phyloP scores from a whole-genome alignment of 2,797 vertebrate species.

The Scolopax bukidnonensis region DNA sequence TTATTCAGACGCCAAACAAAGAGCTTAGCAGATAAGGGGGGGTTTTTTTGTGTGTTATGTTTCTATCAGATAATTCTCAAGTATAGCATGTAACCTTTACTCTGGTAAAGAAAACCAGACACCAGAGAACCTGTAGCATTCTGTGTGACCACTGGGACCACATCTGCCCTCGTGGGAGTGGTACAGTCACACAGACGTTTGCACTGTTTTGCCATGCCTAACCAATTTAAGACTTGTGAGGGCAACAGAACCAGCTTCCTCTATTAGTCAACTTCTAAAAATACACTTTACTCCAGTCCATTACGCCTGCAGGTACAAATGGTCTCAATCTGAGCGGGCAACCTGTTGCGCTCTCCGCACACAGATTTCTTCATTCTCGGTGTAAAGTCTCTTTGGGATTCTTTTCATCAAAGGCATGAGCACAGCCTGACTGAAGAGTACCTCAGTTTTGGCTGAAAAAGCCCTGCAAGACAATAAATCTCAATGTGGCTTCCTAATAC shows the following conservation, averaged over 20 bases:
- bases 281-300: background rate
- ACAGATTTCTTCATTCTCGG: background rate
- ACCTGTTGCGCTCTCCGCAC: background rate
- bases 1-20: background rate
- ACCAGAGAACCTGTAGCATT: background rate
- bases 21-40: background rate
- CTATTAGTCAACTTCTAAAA: background rate
- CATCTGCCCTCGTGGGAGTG: background rate
- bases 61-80: background rate
- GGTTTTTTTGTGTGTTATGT: background rate
- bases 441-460: rapidly evolving
- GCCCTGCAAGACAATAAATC: background rate
- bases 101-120: background rate
- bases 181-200: background rate
- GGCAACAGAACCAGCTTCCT: background rate
- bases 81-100: background rate
- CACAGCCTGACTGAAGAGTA: background rate
- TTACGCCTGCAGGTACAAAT: background rate
- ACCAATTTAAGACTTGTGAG: background rate
- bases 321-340: background rate
- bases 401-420: rapidly evolving
- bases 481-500: background rate
- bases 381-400: background rate
- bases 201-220: background rate
- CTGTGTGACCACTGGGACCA: background rate